phyloP scores from a whole-genome alignment of 2,113 vertebrate genomes.

The Trochalopteron elliotii region DNA sequence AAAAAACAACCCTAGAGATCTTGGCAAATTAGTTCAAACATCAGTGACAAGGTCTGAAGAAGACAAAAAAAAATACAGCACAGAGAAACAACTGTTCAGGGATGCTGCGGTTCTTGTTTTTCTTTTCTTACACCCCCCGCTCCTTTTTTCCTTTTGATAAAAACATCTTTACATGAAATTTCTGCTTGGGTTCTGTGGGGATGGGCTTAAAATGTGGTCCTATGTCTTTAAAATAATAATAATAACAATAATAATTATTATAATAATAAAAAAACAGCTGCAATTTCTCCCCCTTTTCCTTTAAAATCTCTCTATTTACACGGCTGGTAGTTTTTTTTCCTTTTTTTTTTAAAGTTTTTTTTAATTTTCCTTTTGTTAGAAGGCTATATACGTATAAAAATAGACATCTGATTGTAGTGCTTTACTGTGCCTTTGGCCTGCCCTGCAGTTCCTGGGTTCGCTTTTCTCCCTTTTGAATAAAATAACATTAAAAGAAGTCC shows the following conservation, averaged over 20 bases:
- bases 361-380: conserved; percentile 80
- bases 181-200: conserved; percentile 49
- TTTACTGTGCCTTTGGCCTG: conserved; percentile 74
- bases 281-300: conserved; percentile 74
- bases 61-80: conserved; percentile 12
- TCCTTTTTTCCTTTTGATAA: not conserved
- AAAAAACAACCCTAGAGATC: conserved; percentile 76
- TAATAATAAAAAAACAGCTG: conserved; percentile 51
- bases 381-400: conserved; percentile 93
- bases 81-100: conserved; percentile 11
- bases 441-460: conserved; percentile 69
- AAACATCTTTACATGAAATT: conserved; percentile 65
- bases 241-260: conserved; percentile 57
- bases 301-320: conserved; percentile 89
- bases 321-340: conserved; percentile 68
- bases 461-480: conserved; percentile 65
- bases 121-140: not conserved
- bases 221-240: conserved; percentile 85
- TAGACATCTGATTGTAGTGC: conserved; percentile 90
- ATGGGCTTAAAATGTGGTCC: conserved; percentile 86
- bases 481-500: conserved; percentile 67
- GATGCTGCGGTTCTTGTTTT: not conserved
- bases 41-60: conserved; percentile 78
- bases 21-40: conserved; percentile 82
- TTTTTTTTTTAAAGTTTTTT: conserved; percentile 75